Evolutionary conservation across 2,888 invertebrate species (phyloP).

Genomic region (Calameuta idolon): DNA sequence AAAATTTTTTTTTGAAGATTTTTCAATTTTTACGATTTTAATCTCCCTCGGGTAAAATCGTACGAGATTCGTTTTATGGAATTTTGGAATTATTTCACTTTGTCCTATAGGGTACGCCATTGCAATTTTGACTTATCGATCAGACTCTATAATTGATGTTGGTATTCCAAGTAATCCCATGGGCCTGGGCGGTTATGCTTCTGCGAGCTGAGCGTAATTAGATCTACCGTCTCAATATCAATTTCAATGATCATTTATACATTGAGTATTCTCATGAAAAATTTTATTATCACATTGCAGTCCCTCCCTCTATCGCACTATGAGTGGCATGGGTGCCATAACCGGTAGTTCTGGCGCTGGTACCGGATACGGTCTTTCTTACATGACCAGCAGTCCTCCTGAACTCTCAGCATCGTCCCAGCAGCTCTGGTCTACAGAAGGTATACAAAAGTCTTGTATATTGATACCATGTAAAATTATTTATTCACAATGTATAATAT

Average conservation of each 20-base stretch:
- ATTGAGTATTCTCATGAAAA: constrained; percentile 18
- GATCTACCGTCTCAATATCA: constrained; percentile 31
- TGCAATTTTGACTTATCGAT: background rate
- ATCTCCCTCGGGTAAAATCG: background rate
- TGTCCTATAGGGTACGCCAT: background rate
- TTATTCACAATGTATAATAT: background rate
- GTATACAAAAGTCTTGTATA: constrained; percentile 28
- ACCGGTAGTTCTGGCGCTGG: constrained; percentile 30
- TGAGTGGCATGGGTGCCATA: constrained; percentile 46
- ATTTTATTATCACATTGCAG: constrained; percentile 37
- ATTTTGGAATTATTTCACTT: background rate
- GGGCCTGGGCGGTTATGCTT: constrained; percentile 43
- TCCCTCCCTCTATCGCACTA: constrained; percentile 53
- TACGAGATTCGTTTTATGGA: too few species aligned
- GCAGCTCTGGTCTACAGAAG: constrained; percentile 52
- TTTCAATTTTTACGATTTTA: background rate
- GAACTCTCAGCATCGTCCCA: constrained; percentile 50
- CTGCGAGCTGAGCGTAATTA: constrained; percentile 22
- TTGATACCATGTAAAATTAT: background rate
- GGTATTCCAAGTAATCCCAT: constrained; percentile 35
- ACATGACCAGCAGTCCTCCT: constrained; percentile 51
- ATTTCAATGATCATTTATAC: constrained; percentile 14
- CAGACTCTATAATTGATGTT: background rate
- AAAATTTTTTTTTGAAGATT: too few species aligned
- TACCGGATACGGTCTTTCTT: constrained; percentile 44